Evolutionary conservation across 30 jellyfish, hydroid and myxozoan species (phyloP).

Genomic region (Nemopilema nomurai): DNA sequence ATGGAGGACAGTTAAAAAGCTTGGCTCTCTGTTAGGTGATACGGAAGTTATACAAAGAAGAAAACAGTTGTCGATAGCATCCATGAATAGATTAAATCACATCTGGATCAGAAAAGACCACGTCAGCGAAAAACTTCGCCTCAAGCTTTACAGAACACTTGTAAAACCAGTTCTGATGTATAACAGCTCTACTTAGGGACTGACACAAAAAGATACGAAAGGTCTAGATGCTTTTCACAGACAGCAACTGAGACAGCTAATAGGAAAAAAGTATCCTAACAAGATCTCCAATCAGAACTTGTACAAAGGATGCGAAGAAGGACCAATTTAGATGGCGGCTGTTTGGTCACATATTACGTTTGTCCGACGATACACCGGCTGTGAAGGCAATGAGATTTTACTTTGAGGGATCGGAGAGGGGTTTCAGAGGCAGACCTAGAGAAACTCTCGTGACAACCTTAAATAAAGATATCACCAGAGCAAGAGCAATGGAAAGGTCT

Average conservation of each 20-base stretch:
- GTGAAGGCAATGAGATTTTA: conserved; percentile 15
- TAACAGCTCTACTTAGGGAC: conserved; percentile 56
- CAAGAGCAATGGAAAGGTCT: too few relatives aligned
- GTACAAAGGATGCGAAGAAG: conserved; percentile 34
- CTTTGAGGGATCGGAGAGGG: too few relatives aligned
- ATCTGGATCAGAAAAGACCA: conserved; percentile 22
- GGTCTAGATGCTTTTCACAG: conserved; percentile 59
- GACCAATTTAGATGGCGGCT: conserved; percentile 56
- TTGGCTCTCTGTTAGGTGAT: conserved; percentile 24
- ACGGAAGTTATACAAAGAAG: conserved; percentile 9
- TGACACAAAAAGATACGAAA: conserved; percentile 27
- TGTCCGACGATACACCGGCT: conserved; percentile 24
- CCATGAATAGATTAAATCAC: conserved; percentile 12
- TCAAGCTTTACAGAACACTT: conserved; percentile 19
- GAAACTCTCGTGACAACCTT: neutral
- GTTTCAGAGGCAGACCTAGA: too few relatives aligned
- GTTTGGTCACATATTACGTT: conserved; percentile 55
- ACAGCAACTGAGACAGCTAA: conserved; percentile 35
- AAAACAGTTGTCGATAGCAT: neutral
- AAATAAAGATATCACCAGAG: too few relatives aligned
- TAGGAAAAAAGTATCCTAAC: conserved; percentile 41
- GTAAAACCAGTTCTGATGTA: conserved; percentile 19
- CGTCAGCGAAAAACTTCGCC: conserved; percentile 4
- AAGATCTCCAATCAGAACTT: conserved; percentile 39
- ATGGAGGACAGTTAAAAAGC: conserved; percentile 18